Conservation (phyloP, 2,888 invertebrate species). For the Congeria kusceri region DNA sequence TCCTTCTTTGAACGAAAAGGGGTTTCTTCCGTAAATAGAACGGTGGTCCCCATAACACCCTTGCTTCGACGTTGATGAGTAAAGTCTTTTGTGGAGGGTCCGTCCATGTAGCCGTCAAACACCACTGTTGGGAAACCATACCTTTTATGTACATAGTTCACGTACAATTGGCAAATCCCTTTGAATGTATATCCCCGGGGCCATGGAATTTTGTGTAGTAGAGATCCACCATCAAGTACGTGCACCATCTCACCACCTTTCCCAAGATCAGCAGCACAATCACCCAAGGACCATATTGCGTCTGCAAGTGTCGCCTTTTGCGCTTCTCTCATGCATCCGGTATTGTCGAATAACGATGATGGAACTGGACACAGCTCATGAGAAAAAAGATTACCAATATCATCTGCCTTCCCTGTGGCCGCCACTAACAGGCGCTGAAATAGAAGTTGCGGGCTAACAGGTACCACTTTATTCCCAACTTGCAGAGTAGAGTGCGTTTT, state of each 20-base stretch:
- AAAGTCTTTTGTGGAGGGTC: slow-evolving; percentile 46
- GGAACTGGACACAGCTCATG: slow-evolving; percentile 27
- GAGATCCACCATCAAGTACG: slow-evolving; percentile 55
- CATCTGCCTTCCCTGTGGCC: slow-evolving; percentile 15
- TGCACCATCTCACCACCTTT: not conserved
- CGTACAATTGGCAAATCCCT: slow-evolving; percentile 26
- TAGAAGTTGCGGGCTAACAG: slow-evolving; percentile 62
- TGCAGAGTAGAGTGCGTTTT: slow-evolving; percentile 25
- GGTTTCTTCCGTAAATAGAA: slow-evolving; percentile 56
- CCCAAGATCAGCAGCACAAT: slow-evolving; percentile 9
- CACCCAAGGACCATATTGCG: slow-evolving; percentile 38
- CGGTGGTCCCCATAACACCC: slow-evolving; percentile 35
- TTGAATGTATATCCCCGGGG: slow-evolving; percentile 29
- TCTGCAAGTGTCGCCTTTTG: slow-evolving; percentile 42
- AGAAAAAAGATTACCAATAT: not conserved
- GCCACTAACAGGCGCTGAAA: slow-evolving; percentile 62
- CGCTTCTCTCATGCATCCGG: slow-evolving; percentile 24
- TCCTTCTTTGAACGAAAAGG: slow-evolving; percentile 51
- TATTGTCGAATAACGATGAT: slow-evolving; percentile 51
- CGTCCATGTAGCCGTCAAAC: slow-evolving; percentile 50
- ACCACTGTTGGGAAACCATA: slow-evolving; percentile 14
- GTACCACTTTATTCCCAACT: slow-evolving; percentile 43
- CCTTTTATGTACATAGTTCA: not conserved
- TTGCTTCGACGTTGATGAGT: slow-evolving; percentile 56
- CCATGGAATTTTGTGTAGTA: slow-evolving; percentile 55